Base-by-base conservation (phyloP, 2,888 invertebrate species). In the Temnothorax rugatulus region DNA sequence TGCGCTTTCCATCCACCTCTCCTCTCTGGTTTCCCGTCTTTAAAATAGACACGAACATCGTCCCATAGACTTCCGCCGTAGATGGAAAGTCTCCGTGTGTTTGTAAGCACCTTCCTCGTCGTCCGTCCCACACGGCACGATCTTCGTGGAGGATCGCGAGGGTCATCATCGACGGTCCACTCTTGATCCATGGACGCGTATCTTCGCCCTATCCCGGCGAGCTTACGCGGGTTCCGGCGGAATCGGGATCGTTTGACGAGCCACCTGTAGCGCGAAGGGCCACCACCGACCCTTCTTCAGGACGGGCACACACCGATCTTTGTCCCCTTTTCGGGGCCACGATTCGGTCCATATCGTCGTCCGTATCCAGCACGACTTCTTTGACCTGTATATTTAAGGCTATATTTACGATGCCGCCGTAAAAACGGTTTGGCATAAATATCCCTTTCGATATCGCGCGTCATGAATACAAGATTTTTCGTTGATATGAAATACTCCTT, bases 241-340 rank as follows among this genome's bases (percentile, higher is more conserved):
- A 91, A 90, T 92, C 84, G 87, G 89, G 89, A 87, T 91, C 89
- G 84, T 87, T 85, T 86, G 89, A 87, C 89, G 91, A 90, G 92
- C 93, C 93, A 93, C 93, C 93, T 93, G 93, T 92, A 88, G 91
- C 88, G 86, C 84, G 86, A 84, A 86, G 75, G 84, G 86, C 86
- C 74, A 84, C 82, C 74, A 74, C 69, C 75, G 75, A 84, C 86
- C 89, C 91, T 89, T 87, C 88, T 84, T 83, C 79, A 81, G 38
- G 75, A 38, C 63, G 63, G n/a, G 57, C 52, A 68, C 18, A 68
- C 66, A 52, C 79, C 79, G n/a, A 74, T 76, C 29, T 64, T 54
- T 38, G 41, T 63, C 63, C 41, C 82, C 44, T 50, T 61, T 44
- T 79, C 63, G 25, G 18, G 3, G 15, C 59, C 63, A 50, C 41